Base-by-base conservation (phyloP, 2,888 invertebrate genomes). In the Abrostola triplasia region DNA sequence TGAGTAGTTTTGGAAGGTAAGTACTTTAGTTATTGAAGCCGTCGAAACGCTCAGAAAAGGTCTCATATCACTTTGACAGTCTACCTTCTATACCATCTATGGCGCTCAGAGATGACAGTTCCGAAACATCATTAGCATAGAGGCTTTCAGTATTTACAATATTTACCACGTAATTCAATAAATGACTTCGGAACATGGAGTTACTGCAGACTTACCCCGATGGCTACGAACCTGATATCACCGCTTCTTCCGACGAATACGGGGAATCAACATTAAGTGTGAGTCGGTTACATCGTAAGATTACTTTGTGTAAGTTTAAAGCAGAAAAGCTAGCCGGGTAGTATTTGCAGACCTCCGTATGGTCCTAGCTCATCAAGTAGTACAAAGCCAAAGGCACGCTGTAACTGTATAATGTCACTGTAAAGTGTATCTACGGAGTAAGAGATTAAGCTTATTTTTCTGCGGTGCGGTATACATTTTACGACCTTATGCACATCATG, bases 81-180 rank as follows among this genome's bases (percentile, higher is more conserved):
- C n/a, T 42, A 48, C 10, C 68, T 55, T 62, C 11, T 68, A 8
- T 24, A 24, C 24, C 8, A 47, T 24, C 54, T 67, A 12, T 58
- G 53, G 37, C 54, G 67, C 42, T 13, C 36, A 1, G 11, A 44
- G 49, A 13, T 10, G 44, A 24, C 44, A 47, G 44, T 47, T 13
- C 8, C 44, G 24, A 24, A 24, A 24, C 24, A 2, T 24, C 24
- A 24, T 24, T 24, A 24, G 24, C 24, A 4, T 24, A 24, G 4
- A 24, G 24, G 24, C 24, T 24, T 24, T 24, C 24, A 24, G 24
- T 24, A 24, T 24, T 24, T 24, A 24, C 24, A 24, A 2, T 24
- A 24, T 24, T 24, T 24, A 24, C 48, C 52, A 69, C 56, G 42
- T 61, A 24, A 47, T 13, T 38, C 48, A 68, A 58, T 59, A 11